phyloP scores from a whole-genome alignment of 2,888 invertebrate genomes.

The Diplolepis rosae region DNA sequence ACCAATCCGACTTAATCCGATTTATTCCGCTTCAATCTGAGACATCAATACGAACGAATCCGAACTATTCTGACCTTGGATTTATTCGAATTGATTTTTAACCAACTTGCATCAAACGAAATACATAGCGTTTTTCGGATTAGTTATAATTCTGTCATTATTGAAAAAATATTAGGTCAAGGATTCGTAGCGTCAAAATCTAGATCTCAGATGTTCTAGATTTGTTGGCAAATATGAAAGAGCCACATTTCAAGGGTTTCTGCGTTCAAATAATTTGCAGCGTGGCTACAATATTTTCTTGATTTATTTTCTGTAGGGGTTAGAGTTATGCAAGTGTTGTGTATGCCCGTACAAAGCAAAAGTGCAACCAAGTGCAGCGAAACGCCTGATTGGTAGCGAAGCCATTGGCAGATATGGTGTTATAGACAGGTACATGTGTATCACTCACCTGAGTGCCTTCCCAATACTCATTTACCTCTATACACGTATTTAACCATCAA shows the following conservation, averaged over 20 bases:
- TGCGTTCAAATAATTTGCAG: background rate
- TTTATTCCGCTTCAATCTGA: too few species aligned
- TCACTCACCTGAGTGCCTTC: background rate
- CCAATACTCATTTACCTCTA: background rate
- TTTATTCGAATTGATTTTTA: too few species aligned
- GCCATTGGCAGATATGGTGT: constrained; percentile 48
- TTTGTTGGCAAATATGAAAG: background rate
- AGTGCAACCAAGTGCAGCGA: constrained; percentile 60
- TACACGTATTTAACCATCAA: background rate
- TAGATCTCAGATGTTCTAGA: background rate
- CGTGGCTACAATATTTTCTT: constrained; percentile 4
- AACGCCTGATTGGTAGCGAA: constrained; percentile 58
- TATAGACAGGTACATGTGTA: background rate
- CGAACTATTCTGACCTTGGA: too few species aligned
- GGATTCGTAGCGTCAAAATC: background rate
- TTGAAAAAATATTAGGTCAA: background rate
- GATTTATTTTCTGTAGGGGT: background rate
- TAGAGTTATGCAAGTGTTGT: constrained; percentile 36
- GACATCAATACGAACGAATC: too few species aligned
- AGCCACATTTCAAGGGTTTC: constrained; percentile 23
- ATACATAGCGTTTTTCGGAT: too few species aligned
- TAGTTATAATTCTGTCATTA: background rate
- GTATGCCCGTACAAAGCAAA: constrained; percentile 56
- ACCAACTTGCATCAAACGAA: too few species aligned
- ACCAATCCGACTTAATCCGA: too few species aligned